Evolutionary conservation across 2,113 vertebrate genomes (phyloP), one percentile per base, ranked within the genome.

Genomic region (Osmerus mordax): DNA sequence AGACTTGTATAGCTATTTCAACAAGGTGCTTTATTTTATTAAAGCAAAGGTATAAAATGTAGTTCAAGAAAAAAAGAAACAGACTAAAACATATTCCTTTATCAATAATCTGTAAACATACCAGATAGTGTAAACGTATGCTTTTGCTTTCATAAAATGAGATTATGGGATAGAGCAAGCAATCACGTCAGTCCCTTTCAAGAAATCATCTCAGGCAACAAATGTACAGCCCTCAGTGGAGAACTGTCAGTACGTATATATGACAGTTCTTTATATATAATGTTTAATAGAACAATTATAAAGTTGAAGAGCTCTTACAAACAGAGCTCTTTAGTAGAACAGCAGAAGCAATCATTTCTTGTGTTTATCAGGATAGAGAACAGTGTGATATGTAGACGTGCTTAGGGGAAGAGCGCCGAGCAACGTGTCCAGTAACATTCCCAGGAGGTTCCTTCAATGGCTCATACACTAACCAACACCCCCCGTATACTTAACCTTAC

Each of bases 11-110:
- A 71, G 65, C 23, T 76, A 79, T 76, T 80, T 86, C 23, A 83
- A 89, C 83, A 90, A 91, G 90, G 87, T 90, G 88, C 88, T 81
- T 87, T 64, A 84, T 80, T 85, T 89, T 83, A 87, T 81, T 86
- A 89, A 87, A 77, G 83, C 83, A 74, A 78, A 72, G 80, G 84
- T 88, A 90, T 78, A 90, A 89, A 90, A 89, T 74, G 76, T 79
- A 83, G 79, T 81, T 72, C 58, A 80, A 83, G 80, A 82, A 83
- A 87, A 87, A 84, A 81, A 86, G 72, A 87, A 83, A 76, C 80
- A 78, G 67, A 80, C 76, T 71, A 72, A 16, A 15, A 72, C 51
- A 64, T 77, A 66, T 77, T 82, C 71, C 74, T 81, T 81, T 59
- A 68, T 83, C 77, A 76, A 75, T 18, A 25, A 80, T 82, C 81